Evolutionary conservation across 2,113 vertebrate species (phyloP), one percentile per base, ranked within the genome.

Genomic region (Thamnaconus septentrionalis): DNA sequence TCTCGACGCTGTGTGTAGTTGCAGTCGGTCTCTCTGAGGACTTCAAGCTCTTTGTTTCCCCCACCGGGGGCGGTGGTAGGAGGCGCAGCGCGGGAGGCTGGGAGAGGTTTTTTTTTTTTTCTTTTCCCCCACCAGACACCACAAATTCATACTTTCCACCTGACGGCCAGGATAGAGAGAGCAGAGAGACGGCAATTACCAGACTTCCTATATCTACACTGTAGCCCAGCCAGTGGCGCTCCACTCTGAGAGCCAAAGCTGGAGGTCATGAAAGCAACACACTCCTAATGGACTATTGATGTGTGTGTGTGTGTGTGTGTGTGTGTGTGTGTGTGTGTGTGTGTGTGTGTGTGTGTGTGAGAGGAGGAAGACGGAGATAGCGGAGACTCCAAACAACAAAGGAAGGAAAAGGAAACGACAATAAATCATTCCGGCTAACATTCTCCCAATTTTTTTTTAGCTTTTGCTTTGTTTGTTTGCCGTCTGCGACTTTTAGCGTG

Each of bases 241-340:
- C 66, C 44, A 68, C 66, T 79, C 59, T 80, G 83, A 84, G 83
- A 75, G 79, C 80, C 79, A 83, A 85, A 79, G 82, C 81, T 81
- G 66, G 76, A 84, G 84, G 87, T 87, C 85, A 89, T 83, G 84
- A 88, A 88, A 88, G 83, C 76, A 87, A 82, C 76, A 80, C 82
- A 73, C 63, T 80, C 81, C 84, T 88, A 86, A 87, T 86, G 85
- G 85, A 70, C 85, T 85, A 81, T 80, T 79, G 81, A 84, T 84
- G 84, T 75, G 75, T 73, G 71, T 67, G 62, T 53, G 12, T 74
- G 5, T 75, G 61, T 66, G 56, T 57, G 47, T 46, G 54, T 11
- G 61, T 71, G 61, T 51, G 67, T 46, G 65, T 69, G 64, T 51
- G 54, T 59, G 54, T 43, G 62, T 10, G 64, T 64, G 73, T 53